Base-by-base conservation (phyloP, 37 sponge, comb jelly and placozoan genomes). In the Axinella damicornis region DNA sequence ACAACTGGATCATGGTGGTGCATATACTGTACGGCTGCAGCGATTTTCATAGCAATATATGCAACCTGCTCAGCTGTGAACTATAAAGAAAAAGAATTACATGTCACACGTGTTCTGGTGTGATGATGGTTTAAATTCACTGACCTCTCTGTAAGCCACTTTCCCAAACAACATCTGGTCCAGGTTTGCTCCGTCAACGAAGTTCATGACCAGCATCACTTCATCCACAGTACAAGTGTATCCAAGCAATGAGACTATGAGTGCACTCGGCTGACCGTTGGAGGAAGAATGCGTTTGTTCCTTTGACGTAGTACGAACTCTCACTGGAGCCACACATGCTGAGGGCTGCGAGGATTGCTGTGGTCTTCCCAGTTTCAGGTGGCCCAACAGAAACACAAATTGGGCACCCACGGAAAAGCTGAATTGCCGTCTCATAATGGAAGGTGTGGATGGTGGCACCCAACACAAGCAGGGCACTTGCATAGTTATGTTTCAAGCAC, bases 1-100 rank as follows among this genome's bases (percentile, higher is more conserved):
- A 86, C 41, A 38, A 86, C 46, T 13, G 87, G 87, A 57, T 79
- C 35, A 38, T 71, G 73, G 6, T 53, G 39, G 71, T 86, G 80
- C 87, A 86, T 86, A 33, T 71, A 86, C 18, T 70, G 46, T 11
- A 86, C 38, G 24, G 72, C 74, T 19, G 25, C 61, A 53, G 87
- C 80, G 57, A 86, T 71, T 39, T 69, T 56, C 6, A 21, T 57
- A 20, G 80, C 72, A 27, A 86, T 69, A 36, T 57, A 15, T 25
- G 9, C 32, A 41, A 36, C 37, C 54, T 73, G 61, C 25, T 22
- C 25, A 19, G 24, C 19, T 9, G 74, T 31, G 14, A 82, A 35
- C 83, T 71, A 46, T 69, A 57, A 13, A 40, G 17, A 9, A 31
- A 30, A 40, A 31, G 12, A 64, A 78, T 14, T 27, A 57, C 25